phyloP scores from a whole-genome alignment of 2,113 vertebrate genomes.

The Eleginops maclovinus region DNA sequence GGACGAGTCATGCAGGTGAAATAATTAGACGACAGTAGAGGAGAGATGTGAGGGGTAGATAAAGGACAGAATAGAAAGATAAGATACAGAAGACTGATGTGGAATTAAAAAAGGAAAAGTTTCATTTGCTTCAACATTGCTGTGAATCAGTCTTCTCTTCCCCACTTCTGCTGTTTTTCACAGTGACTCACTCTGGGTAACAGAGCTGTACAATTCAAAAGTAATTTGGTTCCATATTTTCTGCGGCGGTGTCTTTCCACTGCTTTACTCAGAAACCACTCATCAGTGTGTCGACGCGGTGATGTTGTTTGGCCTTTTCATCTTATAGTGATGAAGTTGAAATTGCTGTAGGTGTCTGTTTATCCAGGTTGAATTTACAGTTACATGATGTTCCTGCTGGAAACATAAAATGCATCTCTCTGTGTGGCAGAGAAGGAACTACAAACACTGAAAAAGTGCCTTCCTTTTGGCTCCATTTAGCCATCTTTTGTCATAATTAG shows the following conservation, averaged over 20 bases:
- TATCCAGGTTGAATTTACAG: conserved; percentile 9
- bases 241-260: background rate
- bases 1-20: conserved; percentile 23
- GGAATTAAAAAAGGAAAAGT: background rate
- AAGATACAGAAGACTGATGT: conserved; percentile 21
- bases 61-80: conserved; percentile 34
- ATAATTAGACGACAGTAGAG: conserved; percentile 52
- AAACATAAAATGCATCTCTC: background rate
- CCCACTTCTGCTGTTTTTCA: background rate
- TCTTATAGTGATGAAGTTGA: conserved; percentile 1
- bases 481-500: background rate
- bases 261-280: background rate
- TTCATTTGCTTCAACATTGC: conserved; percentile 22
- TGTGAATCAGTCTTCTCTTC: background rate
- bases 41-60: conserved; percentile 45
- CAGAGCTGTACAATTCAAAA: conserved; percentile 1
- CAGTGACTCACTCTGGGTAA: background rate
- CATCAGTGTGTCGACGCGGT: background rate
- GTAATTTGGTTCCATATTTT: conserved; percentile 1
- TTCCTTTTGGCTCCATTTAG: background rate
- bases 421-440: background rate
- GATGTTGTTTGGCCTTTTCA: background rate
- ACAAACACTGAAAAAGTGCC: background rate
- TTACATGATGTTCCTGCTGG: conserved; percentile 5
- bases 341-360: conserved; percentile 23